Base-by-base conservation (phyloP, 2,888 invertebrate species). In the Eupeodes luniger region DNA sequence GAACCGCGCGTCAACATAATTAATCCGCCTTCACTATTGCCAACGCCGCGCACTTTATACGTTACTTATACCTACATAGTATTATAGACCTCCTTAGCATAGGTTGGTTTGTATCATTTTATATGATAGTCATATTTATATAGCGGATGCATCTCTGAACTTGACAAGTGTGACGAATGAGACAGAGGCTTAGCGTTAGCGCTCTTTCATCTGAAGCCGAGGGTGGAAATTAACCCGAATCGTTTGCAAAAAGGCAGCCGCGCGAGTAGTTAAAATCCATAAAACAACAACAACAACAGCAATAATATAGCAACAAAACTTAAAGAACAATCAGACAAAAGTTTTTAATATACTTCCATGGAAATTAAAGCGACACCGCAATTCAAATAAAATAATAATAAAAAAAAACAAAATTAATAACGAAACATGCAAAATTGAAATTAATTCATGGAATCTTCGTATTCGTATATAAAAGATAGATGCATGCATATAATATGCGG, bases 381-480 rank as follows among this genome's bases (percentile, higher is more conserved):
- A 84, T 84, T 85, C 85, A 88, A 88, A 88, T 81, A 85, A 88
- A 47, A 12, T 66, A 66, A 12, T 66, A 66, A 27, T 27, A 27
- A 27, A 27, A 40, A 66, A 27, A 44, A 66, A 66, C 4, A 49
- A 88, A 84, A 85, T 85, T 88, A 78, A 88, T 81, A 92, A 92
- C 91, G 91, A 91, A 91, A 93, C 93, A 93, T 93, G 93, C 93
- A 93, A 93, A 93, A 93, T 92, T 92, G 91, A 92, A 92, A 93
- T 93, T 93, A 93, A 93, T 93, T 93, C 92, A 91, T 90, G 91
- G 92, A 92, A 93, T 91, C 91, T 91, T 61, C 4, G 10, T 34
- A 57, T 76, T 27, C 27, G 27, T 27, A 27, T 27, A 27, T 27
- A 27, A 40, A 40, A 40, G 40, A 40, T 40, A 40, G 9, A 40